A percentile compares a stretch with the other conserved stretches of the same genome.
phyloP scores from a whole-genome alignment of 2,113 vertebrate species.

The Procavia capensis region DNA sequence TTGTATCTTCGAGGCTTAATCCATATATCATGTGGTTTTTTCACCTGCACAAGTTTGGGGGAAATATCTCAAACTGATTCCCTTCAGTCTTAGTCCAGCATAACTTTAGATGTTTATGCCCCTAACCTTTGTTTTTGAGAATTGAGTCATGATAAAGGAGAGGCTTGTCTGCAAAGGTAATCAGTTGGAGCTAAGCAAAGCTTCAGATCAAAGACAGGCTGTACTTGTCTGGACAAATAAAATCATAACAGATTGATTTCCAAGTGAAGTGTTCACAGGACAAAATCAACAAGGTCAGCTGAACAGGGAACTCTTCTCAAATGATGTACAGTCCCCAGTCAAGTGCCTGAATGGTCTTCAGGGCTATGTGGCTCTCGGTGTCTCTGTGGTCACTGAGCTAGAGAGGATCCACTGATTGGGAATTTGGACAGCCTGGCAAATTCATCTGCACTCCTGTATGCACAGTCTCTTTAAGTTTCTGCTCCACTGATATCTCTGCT shows the following conservation, averaged over 20 bases:
- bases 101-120: neutral
- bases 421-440: neutral
- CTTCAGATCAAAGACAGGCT: neutral
- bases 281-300: neutral
- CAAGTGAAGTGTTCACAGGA: neutral
- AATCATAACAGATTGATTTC: neutral
- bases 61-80: neutral
- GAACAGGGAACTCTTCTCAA: neutral
- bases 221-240: neutral
- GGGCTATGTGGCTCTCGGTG: neutral
- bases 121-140: neutral
- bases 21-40: neutral
- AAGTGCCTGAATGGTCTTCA: neutral
- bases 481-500: neutral
- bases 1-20: neutral
- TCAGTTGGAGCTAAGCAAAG: neutral
- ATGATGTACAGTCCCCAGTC: no score
- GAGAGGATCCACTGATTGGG: neutral
- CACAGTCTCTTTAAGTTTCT: neutral
- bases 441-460: neutral
- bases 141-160: neutral
- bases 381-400: neutral
- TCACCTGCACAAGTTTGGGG: neutral
- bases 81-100: neutral
- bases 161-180: neutral